Evolutionary conservation across 2,797 vertebrate species (phyloP).

Genomic region (Lepidocolaptes lacrymiger): DNA sequence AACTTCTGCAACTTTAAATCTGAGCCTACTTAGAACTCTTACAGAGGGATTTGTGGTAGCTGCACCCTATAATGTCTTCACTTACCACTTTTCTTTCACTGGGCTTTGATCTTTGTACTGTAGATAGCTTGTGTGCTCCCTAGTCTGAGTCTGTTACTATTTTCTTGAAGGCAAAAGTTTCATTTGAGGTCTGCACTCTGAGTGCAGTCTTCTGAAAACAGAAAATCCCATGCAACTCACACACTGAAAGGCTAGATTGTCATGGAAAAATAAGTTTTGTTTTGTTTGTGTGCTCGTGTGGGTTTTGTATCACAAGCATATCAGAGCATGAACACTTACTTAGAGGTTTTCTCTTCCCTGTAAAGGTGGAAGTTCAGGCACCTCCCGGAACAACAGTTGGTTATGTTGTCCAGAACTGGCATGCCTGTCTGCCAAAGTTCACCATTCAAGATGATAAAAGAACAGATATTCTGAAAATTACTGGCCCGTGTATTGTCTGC

Average conservation of each 20-base stretch:
- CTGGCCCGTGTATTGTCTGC: slow-evolving; percentile 87
- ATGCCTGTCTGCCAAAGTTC: slow-evolving; percentile 88
- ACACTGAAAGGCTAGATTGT: background rate
- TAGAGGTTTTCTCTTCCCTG: background rate
- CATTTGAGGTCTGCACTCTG: background rate
- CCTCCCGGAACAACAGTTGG: slow-evolving; percentile 89
- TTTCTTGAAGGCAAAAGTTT: background rate
- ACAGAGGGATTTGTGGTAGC: background rate
- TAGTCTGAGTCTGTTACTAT: background rate
- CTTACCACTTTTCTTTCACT: background rate
- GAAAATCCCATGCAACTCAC: background rate
- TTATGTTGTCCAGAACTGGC: slow-evolving; percentile 89
- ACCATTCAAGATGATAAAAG: slow-evolving; percentile 84
- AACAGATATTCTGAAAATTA: slow-evolving; percentile 83
- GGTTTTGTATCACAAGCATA: background rate
- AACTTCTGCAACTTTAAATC: background rate
- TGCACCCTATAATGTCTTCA: background rate
- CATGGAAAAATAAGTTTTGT: background rate
- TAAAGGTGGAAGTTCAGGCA: slow-evolving; percentile 90
- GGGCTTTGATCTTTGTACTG: background rate
- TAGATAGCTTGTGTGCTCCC: background rate
- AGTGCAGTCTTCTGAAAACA: background rate
- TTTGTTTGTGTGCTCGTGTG: background rate
- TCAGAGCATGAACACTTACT: background rate
- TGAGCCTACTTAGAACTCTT: background rate